Evolutionary conservation across 1,140 invertebrate species (phyloP).

Genomic region (Nymphalis io): DNA sequence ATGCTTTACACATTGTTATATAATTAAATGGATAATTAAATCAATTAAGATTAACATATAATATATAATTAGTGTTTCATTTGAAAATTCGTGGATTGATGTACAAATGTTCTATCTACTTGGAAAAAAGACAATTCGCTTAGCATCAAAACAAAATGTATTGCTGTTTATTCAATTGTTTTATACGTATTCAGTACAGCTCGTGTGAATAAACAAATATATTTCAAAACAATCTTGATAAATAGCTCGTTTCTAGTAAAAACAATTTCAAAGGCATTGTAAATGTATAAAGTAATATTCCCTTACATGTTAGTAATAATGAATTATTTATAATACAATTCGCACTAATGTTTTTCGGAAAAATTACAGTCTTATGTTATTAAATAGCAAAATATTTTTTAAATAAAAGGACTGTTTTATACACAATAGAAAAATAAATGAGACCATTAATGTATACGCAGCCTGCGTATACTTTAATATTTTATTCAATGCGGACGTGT

Average conservation of each 20-base stretch:
- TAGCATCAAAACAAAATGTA: neutral
- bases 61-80: neutral
- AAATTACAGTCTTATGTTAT: no score
- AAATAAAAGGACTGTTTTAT: neutral
- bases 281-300: neutral
- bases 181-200: neutral
- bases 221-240: conserved; percentile 2
- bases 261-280: neutral
- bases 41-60: no score
- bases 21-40: no score
- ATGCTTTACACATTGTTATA: no score
- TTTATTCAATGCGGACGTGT: neutral
- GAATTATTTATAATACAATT: no score
- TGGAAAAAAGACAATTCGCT: neutral
- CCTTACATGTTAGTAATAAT: no score
- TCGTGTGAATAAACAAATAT: conserved; percentile 1
- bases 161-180: conserved; percentile 3
- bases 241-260: neutral
- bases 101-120: neutral
- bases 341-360: no score
- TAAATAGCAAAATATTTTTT: no score
- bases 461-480: neutral
- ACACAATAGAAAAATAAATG: neutral
- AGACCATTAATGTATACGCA: no score
- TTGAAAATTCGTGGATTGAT: neutral